Evolutionary conservation across 92 coral and sea anemone species (phyloP).

Genomic region (Paramuricea clavata): DNA sequence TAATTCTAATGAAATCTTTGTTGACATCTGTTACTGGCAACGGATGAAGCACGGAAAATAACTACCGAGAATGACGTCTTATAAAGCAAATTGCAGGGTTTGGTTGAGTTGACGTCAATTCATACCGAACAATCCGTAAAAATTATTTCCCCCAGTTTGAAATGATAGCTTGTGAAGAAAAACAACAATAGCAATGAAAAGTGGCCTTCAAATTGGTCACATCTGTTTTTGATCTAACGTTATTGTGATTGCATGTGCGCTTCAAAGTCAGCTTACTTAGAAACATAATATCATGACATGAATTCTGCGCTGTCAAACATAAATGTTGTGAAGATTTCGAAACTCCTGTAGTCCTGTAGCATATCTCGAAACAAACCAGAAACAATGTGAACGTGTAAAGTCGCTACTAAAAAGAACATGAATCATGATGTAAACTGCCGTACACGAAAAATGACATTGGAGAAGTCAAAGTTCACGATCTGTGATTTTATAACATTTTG

Average conservation of each 20-base stretch:
- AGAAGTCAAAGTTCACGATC: too few species aligned
- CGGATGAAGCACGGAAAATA: background rate
- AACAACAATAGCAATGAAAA: background rate
- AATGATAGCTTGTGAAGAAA: background rate
- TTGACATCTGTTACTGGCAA: background rate
- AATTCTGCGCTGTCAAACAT: background rate
- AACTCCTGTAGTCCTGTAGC: background rate
- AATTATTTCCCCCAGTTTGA: background rate
- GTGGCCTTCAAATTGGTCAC: background rate
- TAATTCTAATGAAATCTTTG: background rate
- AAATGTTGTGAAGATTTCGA: background rate
- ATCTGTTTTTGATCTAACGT: constrained; percentile 8
- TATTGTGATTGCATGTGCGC: background rate
- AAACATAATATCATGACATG: background rate
- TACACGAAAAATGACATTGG: too few species aligned
- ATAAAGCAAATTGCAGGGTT: background rate
- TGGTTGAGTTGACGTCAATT: constrained; percentile 2
- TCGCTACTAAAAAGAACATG: too few species aligned
- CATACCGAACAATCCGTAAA: background rate
- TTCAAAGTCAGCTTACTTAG: background rate
- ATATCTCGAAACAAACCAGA: too few species aligned
- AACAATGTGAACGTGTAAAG: too few species aligned
- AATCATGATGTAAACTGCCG: too few species aligned
- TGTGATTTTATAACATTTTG: too few species aligned
- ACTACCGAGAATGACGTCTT: constrained; percentile 15